Evolutionary conservation across 1,140 invertebrate species (phyloP), one percentile per base, ranked within the genome.

Genomic region (Bilobella aurantiaca): DNA sequence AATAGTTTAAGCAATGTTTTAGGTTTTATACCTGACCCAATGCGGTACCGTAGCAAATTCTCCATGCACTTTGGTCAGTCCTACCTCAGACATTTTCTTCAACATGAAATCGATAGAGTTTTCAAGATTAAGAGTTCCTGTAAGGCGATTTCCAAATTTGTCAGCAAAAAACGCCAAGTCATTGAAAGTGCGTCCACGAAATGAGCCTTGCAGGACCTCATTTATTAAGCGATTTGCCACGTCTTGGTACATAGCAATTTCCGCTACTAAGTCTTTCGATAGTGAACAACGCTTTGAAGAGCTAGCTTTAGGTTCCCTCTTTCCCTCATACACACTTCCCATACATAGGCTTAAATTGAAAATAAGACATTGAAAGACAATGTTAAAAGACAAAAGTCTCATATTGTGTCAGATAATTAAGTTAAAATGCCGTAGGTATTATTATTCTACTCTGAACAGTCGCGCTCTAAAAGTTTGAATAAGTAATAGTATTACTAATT

Each of bases 51-150:
- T 69, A 1, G 77, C 84, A 14, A 75, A 25, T 77, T 87, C 85
- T 1, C 80, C 82, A 68, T 84, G 82, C 2, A 87, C 83, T 76
- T 86, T 85, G 14, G 86, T 81, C 5, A 86, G 74, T 18, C 76
- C 78, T 67, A 80, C 76, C 25, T 76, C 62, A 32, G 71, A 74
- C 60, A 85, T 81, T 56, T 81, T 77, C 31, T 85, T 71, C 34
- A 88, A 71, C 77, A 87, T 84, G 71, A 86, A 87, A 77, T 90
- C 85, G 65, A 90, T 90, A 0, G 87, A 78, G 60, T 83, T 76
- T 77, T 89, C 87, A 16, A 89, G 78, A 65, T 77, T 79, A 63
- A 81, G 66, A 0, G 84, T 82, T 1, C 88, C 88, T 1, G 84
- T 77, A 31, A 86, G 77, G 62, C 89, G 78, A 2, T 81, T 78